These are phyloP conservation scores for Malacoraja senta DNA, from an alignment of 2,797 vertebrate genomes.

Conservation along the genomic window DNA sequence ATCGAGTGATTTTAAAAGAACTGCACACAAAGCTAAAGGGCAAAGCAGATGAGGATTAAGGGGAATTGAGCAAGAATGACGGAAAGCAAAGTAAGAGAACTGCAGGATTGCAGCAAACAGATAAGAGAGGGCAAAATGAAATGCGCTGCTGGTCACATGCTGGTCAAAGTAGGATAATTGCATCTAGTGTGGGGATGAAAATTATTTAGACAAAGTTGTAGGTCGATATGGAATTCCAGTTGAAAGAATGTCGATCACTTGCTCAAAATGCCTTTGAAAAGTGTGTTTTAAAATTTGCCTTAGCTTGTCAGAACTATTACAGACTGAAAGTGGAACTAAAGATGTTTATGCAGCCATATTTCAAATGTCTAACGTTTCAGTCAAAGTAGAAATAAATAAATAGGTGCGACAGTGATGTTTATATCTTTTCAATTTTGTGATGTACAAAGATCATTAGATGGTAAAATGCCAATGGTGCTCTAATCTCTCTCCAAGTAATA, in stretches of 20 bases:
- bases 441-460: neutral
- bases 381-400: neutral
- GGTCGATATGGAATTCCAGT: neutral
- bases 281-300: neutral
- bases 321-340: neutral
- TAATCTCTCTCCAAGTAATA: neutral
- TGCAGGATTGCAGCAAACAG: neutral
- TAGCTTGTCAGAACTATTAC: neutral
- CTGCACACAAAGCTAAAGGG: neutral
- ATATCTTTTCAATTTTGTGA: neutral
- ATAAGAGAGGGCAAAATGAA: neutral
- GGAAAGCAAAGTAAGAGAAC: neutral
- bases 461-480: neutral
- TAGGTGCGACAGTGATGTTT: neutral
- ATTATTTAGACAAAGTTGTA: neutral
- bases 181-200: neutral
- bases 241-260: neutral
- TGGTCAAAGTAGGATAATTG: neutral
- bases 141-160: neutral
- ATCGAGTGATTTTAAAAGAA: neutral
- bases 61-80: neutral
- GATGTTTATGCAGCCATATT: neutral
- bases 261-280: neutral
- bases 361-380: neutral
- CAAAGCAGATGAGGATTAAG: constrained; percentile 11